These are phyloP conservation scores for Neoitamus cyanurus DNA, from an alignment of 2,888 invertebrate species.

Conservation along the genomic window DNA sequence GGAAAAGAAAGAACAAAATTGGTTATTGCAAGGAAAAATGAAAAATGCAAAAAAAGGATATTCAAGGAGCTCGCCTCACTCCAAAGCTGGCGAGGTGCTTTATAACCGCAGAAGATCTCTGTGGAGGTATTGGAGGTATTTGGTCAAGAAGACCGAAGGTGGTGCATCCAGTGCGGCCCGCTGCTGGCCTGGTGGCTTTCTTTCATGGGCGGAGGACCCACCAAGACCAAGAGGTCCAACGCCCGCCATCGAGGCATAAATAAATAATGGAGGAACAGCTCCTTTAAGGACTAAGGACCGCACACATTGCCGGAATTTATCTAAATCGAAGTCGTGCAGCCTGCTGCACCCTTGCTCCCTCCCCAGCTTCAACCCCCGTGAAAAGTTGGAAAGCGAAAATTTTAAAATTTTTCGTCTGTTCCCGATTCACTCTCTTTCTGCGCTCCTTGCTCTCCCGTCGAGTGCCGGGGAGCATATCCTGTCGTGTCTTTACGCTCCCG, in stretches of 20 bases:
- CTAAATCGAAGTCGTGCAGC: conserved; percentile 5
- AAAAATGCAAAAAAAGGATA: conserved; percentile 4
- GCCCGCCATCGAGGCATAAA: neutral
- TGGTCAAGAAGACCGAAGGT: neutral
- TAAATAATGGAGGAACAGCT: neutral
- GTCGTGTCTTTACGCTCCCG: conserved; percentile 33
- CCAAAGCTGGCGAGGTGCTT: neutral
- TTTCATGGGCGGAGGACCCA: neutral
- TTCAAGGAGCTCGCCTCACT: neutral
- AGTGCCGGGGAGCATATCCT: neutral
- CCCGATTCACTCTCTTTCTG: conserved; percentile 32
- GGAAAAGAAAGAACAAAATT: conserved; percentile 52
- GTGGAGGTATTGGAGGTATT: conserved; percentile 9
- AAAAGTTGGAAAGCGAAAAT: conserved; percentile 13
- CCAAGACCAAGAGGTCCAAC: neutral
- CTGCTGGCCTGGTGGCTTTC: neutral
- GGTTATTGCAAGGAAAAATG: conserved; percentile 43
- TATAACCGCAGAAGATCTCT: neutral
- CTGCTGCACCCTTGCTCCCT: neutral
- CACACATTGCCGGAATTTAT: conserved; percentile 12
- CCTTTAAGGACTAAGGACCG: neutral
- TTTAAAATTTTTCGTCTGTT: conserved; percentile 38
- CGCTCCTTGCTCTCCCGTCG: neutral
- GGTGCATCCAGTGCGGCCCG: neutral
- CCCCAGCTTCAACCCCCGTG: neutral